Conservation (phyloP, 2,888 invertebrate genomes). For the Tyria jacobaeae region DNA sequence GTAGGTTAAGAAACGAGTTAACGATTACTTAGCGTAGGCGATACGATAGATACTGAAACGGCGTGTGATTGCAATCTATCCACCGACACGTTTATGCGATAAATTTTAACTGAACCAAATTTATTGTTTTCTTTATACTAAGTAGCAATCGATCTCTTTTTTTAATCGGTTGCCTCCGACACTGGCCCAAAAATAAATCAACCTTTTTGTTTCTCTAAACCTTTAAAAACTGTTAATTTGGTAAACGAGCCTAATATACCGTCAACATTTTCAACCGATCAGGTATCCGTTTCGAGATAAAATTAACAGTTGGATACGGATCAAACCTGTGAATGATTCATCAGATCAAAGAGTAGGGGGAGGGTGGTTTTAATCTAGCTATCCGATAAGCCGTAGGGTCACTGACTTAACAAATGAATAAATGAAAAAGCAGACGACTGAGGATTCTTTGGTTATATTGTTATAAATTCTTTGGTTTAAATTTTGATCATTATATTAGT, state of each 20-base stretch:
- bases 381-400: background rate
- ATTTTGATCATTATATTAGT: too few species aligned
- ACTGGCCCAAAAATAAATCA: too few species aligned
- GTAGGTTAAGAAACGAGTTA: constrained; percentile 26
- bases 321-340: background rate
- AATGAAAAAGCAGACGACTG: background rate
- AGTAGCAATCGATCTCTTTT: too few species aligned
- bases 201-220: background rate
- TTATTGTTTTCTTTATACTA: background rate
- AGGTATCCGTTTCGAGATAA: too few species aligned
- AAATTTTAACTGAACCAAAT: constrained; percentile 4
- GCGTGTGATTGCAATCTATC: constrained; percentile 37
- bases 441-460: too few species aligned
- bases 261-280: too few species aligned
- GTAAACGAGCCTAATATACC: background rate
- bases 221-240: background rate
- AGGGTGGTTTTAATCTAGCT: background rate
- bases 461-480: too few species aligned
- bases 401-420: background rate
- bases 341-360: background rate
- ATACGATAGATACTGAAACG: constrained; percentile 19
- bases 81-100: constrained; percentile 28
- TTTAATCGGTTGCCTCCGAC: too few species aligned
- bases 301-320: background rate
- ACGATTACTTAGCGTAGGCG: constrained; percentile 37